Evolutionary conservation across 2,113 vertebrate species (phyloP).

Genomic region (Hepsetus odoe): DNA sequence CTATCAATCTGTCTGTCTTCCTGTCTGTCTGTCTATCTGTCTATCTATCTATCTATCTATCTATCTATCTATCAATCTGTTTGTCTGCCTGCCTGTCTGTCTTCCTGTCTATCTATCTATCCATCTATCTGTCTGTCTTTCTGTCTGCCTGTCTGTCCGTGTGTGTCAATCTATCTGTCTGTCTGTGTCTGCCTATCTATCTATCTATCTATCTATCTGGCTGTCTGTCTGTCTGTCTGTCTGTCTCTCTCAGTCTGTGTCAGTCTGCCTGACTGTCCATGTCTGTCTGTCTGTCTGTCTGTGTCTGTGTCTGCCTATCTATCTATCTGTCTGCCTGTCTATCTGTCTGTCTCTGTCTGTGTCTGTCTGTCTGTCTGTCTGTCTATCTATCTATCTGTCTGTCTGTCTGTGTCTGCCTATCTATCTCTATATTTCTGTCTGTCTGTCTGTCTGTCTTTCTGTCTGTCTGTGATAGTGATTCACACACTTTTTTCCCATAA

Average conservation of each 20-base stretch:
- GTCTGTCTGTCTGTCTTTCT: background rate
- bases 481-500: background rate
- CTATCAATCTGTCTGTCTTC: background rate
- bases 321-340: too few species aligned
- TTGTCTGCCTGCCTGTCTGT: background rate
- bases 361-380: background rate
- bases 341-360: too few species aligned
- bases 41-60: background rate
- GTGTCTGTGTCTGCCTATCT: too few species aligned
- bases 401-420: background rate
- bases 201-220: background rate
- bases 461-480: background rate
- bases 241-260: too few species aligned
- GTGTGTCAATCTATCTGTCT: too few species aligned
- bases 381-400: too few species aligned
- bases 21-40: background rate
- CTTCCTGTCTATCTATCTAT: background rate
- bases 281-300: background rate
- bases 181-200: too few species aligned
- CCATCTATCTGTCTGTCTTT: background rate
- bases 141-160: background rate
- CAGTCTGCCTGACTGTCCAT: too few species aligned
- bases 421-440: background rate
- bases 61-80: background rate
- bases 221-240: too few species aligned